phyloP scores from a whole-genome alignment of 1,140 invertebrate genomes.

The Ditylenchus dipsaci region DNA sequence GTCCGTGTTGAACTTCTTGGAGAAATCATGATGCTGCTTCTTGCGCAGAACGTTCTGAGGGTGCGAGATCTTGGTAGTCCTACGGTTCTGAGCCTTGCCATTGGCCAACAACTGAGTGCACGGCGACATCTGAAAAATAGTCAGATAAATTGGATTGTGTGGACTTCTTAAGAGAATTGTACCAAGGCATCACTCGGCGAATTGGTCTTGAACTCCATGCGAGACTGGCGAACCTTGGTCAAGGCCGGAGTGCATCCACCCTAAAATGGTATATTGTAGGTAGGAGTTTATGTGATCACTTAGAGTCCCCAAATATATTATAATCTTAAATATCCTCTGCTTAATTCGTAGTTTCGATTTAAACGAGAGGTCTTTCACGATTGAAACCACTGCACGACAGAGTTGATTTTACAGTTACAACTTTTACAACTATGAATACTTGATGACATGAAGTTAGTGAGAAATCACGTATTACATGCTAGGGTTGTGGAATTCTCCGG shows the following conservation, averaged over 20 bases:
- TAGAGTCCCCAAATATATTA: too few species aligned
- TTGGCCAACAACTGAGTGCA: slow-evolving; percentile 3
- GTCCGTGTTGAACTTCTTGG: not conserved
- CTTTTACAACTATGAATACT: too few species aligned
- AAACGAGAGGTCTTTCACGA: too few species aligned
- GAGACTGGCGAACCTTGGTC: slow-evolving; percentile 4
- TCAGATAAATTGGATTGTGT: too few species aligned
- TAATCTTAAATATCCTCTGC: too few species aligned
- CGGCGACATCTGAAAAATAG: slow-evolving; percentile 5
- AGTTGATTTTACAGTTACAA: too few species aligned
- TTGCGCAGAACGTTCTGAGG: slow-evolving; percentile 10
- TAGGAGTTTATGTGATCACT: too few species aligned
- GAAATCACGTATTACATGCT: too few species aligned
- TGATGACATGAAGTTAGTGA: too few species aligned
- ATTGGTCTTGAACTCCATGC: slow-evolving; percentile 1
- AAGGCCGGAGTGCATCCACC: slow-evolving; percentile 8
- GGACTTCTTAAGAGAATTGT: not conserved
- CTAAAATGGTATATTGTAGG: not conserved
- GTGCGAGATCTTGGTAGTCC: not conserved
- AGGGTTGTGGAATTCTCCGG: too few species aligned
- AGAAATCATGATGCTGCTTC: slow-evolving; percentile 7
- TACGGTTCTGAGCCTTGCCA: slow-evolving; percentile 3
- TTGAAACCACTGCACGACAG: too few species aligned
- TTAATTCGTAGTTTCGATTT: too few species aligned
- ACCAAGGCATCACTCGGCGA: slow-evolving; percentile 1